Evolutionary conservation across 2,113 vertebrate species (phyloP).

Genomic region (Gymnarchus niloticus): DNA sequence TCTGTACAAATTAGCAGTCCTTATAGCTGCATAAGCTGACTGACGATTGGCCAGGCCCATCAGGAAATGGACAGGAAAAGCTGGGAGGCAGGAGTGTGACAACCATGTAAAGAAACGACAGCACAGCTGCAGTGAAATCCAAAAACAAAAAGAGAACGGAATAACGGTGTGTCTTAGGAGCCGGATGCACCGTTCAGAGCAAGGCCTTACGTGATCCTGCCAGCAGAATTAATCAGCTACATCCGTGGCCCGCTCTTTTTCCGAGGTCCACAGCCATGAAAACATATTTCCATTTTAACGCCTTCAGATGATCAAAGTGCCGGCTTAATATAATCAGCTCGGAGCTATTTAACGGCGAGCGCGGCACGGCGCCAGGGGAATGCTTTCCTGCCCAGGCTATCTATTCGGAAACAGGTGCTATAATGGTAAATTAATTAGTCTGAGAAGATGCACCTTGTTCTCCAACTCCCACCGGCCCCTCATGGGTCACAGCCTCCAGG

Average conservation of each 20-base stretch:
- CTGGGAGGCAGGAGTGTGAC: not conserved
- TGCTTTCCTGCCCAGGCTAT: slow-evolving; percentile 77
- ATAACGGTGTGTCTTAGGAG: slow-evolving; percentile 16
- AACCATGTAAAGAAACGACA: not conserved
- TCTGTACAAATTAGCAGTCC: not conserved
- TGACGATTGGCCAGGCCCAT: too few relatives aligned
- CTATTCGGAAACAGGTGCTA: slow-evolving; percentile 99
- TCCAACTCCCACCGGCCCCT: slow-evolving; percentile 79
- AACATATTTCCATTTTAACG: slow-evolving; percentile 97
- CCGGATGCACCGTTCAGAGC: slow-evolving; percentile 32
- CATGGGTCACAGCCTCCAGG: slow-evolving; percentile 81
- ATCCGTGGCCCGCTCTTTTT: slow-evolving; percentile 54
- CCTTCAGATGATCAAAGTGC: slow-evolving; percentile 97
- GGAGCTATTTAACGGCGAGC: slow-evolving; percentile 89
- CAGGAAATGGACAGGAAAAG: not conserved
- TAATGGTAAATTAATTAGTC: slow-evolving; percentile 99
- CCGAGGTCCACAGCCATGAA: slow-evolving; percentile 73
- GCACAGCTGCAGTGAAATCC: not conserved
- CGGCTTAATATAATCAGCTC: slow-evolving; percentile 98
- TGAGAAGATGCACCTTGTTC: slow-evolving; percentile 95
- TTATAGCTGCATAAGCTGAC: not conserved
- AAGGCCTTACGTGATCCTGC: slow-evolving; percentile 31
- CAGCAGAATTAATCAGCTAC: slow-evolving; percentile 50
- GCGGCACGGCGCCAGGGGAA: slow-evolving; percentile 77
- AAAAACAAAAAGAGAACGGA: not conserved